These are phyloP conservation scores for Hormiphora californensis DNA, from an alignment of 37 sponge, comb jelly and placozoan genomes.

Conservation along the genomic window DNA sequence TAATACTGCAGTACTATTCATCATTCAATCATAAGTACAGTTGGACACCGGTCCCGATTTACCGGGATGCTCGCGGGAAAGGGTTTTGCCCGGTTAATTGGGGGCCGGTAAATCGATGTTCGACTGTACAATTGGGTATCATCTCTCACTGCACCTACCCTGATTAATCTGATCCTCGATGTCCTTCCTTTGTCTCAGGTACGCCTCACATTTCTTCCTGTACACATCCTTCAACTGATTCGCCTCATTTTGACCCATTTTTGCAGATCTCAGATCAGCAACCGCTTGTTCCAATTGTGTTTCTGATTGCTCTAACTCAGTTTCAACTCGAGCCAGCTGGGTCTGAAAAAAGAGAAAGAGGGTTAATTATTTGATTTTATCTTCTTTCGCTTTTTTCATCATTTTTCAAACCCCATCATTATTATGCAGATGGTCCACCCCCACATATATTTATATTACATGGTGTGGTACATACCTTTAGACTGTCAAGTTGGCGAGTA, in stretches of 20 bases:
- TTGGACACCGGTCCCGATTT: too few relatives aligned
- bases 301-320: slow-evolving; percentile 5
- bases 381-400: too few relatives aligned
- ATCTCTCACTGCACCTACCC: slow-evolving; percentile 39
- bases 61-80: too few relatives aligned
- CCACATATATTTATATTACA: too few relatives aligned
- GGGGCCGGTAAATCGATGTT: too few relatives aligned
- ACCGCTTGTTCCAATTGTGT: slow-evolving; percentile 24
- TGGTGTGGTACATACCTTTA: slow-evolving; percentile 34
- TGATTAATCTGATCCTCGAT: slow-evolving; percentile 42
- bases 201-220: slow-evolving; percentile 50
- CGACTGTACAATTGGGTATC: too few relatives aligned
- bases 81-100: too few relatives aligned
- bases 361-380: too few relatives aligned
- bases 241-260: slow-evolving; percentile 13
- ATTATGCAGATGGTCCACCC: too few relatives aligned
- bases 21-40: too few relatives aligned
- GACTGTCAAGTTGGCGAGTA: slow-evolving; percentile 1
- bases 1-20: too few relatives aligned
- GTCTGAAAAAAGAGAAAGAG: background rate
- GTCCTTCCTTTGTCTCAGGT: slow-evolving; percentile 40
- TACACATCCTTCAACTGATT: slow-evolving; percentile 39
- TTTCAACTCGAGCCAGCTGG: background rate
- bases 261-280: slow-evolving; percentile 26
- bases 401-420: too few relatives aligned